These are phyloP conservation scores for Mus minutoides DNA, from an alignment of 2,797 vertebrate species.

Conservation along the genomic window DNA sequence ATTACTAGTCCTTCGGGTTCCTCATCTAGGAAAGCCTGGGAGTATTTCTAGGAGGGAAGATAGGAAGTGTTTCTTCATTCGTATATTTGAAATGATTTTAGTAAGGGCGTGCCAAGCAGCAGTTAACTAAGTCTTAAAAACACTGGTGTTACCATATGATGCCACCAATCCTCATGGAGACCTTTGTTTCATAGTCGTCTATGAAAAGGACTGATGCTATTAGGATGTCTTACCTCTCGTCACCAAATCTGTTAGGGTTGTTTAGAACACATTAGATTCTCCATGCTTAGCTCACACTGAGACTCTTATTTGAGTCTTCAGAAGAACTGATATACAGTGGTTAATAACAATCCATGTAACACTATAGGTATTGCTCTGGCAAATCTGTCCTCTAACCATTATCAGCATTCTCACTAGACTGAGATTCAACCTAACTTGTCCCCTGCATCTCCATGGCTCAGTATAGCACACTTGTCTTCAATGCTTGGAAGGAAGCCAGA, in stretches of 20 bases:
- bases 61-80: not conserved
- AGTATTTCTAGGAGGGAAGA: not conserved
- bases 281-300: accelerated
- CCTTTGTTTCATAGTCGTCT: not conserved
- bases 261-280: not conserved
- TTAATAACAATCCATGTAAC: conserved; percentile 10
- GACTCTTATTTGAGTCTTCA: conserved; percentile 24
- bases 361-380: not conserved
- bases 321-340: not conserved
- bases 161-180: not conserved
- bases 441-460: not conserved
- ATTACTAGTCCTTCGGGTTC: not conserved
- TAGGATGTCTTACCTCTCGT: conserved; percentile 1
- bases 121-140: conserved; percentile 15
- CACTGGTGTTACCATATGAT: not conserved
- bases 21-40: not conserved
- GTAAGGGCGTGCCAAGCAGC: not conserved
- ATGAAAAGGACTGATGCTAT: not conserved
- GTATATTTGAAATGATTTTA: not conserved
- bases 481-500: not conserved
- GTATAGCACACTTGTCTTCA: not conserved
- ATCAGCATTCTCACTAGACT: not conserved
- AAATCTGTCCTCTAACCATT: conserved; percentile 11
- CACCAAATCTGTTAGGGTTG: not conserved
- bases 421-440: not conserved